Base-by-base conservation (phyloP, 2,113 vertebrate genomes). In the Rhombomys opimus region DNA sequence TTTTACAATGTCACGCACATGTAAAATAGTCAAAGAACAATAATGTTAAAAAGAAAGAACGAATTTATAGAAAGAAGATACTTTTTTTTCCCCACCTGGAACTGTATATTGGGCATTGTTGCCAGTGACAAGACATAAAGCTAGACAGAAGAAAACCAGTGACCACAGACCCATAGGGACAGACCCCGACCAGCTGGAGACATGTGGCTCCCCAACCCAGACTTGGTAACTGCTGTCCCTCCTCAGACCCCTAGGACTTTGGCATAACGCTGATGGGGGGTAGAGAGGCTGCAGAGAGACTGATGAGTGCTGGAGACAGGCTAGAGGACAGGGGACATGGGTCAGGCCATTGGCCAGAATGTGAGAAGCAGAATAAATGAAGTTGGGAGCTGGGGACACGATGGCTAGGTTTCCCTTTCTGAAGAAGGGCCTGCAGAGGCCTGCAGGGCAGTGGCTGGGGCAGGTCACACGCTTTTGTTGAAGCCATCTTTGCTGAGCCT, bases 401-500 rank as follows among this genome's bases (percentile, higher is more conserved):
- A 65, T 41, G 46, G 95, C 96, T 97, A 93, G 94, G 59, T 90
- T 96, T 68, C 59, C 23, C 90, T 88, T 90, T 92, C 94, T 92
- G 93, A 61, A 96, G 87, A 96, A 90, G 61, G 96, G 82, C 3
- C 15, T 11, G 17, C 82, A 61, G 89, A 88, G 27, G 87, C 94
- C 96, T 90, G 86, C 8, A 67, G 70, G 11, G 95, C 38, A 0
- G 67, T 32, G 77, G 85, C 88, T 2, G 14, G 46, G 57, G 52
- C 2, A 4, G 57, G 50, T 97, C 92, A 97, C 10, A 35, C 92
- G 8, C 92, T 98, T 99, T 99, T 99, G 97, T 99, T 99, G 98
- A 99, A 99, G 1, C 99, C 99, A 0, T 99, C 99, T 73, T 99
- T 99, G 98, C 99, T 99, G 94, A 99, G 99, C 0, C 99, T 99